These are phyloP conservation scores for Malthinus flaveolus DNA, from an alignment of 2,888 invertebrate genomes.

Conservation along the genomic window DNA sequence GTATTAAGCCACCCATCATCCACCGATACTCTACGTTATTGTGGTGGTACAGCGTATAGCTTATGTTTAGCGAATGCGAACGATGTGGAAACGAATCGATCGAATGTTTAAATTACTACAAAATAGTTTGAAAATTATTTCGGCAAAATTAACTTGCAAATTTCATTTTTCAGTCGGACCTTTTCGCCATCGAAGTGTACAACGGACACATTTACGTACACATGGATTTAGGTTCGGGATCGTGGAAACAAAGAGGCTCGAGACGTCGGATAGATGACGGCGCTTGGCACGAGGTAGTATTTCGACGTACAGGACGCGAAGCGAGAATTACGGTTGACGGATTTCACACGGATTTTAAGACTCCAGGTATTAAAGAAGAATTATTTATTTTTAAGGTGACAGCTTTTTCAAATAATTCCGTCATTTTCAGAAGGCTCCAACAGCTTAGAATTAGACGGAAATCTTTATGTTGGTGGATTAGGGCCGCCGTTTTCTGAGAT, in stretches of 20 bases:
- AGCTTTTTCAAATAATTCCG: slow-evolving; percentile 23
- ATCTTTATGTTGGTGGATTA: slow-evolving; percentile 86
- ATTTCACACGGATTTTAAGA: slow-evolving; percentile 84
- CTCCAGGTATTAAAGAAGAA: slow-evolving; percentile 64
- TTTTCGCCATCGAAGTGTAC: slow-evolving; percentile 92
- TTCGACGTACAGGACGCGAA: slow-evolving; percentile 80
- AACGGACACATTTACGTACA: slow-evolving; percentile 93
- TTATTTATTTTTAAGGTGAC: background rate
- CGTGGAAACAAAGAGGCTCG: slow-evolving; percentile 83
- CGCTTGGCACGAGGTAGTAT: slow-evolving; percentile 87
- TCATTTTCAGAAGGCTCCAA: slow-evolving; percentile 73
- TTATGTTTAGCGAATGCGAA: too few species aligned
- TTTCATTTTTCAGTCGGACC: slow-evolving; percentile 68
- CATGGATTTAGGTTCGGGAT: slow-evolving; percentile 89
- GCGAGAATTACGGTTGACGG: slow-evolving; percentile 90
- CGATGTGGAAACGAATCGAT: too few species aligned
- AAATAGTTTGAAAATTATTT: too few species aligned
- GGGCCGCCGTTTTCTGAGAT: slow-evolving; percentile 78
- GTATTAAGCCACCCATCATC: too few species aligned
- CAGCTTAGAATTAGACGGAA: slow-evolving; percentile 84
- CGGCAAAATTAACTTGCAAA: too few species aligned
- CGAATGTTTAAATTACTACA: too few species aligned
- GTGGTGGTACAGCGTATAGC: too few species aligned
- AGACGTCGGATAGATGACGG: slow-evolving; percentile 85
- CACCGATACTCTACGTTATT: too few species aligned